Evolutionary conservation across 2,113 vertebrate genomes (phyloP).

Genomic region (Procavia capensis): DNA sequence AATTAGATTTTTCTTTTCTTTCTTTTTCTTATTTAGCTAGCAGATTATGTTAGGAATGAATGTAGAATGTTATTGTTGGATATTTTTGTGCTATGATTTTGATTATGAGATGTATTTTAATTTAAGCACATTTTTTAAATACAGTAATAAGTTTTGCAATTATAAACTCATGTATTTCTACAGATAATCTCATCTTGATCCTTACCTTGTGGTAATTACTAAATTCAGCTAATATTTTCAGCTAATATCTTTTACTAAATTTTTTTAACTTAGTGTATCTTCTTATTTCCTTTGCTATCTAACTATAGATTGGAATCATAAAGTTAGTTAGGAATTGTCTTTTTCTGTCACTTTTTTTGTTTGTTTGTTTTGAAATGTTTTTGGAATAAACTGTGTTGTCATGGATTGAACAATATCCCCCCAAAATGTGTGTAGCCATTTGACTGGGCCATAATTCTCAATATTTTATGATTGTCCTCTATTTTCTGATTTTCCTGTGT

Average conservation of each 20-base stretch:
- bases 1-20: background rate
- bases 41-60: background rate
- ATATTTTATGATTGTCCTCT: no score
- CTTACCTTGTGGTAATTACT: background rate
- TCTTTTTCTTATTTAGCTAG: background rate
- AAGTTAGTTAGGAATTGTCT: background rate
- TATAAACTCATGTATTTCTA: background rate
- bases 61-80: background rate
- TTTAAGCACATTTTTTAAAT: background rate
- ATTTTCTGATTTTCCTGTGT: no score
- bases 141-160: background rate
- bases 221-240: background rate
- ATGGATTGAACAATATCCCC: no score
- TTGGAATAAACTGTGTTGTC: background rate
- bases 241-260: background rate
- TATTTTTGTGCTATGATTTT: background rate
- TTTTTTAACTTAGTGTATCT: background rate
- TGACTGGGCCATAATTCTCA: no score
- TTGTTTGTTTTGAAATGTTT: background rate
- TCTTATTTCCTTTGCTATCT: background rate
- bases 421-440: no score
- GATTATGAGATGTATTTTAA: background rate
- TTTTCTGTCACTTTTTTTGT: background rate
- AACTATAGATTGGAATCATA: background rate
- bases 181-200: background rate